These are phyloP conservation scores for Bombyx mandarina DNA, from an alignment of 1,140 invertebrate genomes.

Conservation along the genomic window DNA sequence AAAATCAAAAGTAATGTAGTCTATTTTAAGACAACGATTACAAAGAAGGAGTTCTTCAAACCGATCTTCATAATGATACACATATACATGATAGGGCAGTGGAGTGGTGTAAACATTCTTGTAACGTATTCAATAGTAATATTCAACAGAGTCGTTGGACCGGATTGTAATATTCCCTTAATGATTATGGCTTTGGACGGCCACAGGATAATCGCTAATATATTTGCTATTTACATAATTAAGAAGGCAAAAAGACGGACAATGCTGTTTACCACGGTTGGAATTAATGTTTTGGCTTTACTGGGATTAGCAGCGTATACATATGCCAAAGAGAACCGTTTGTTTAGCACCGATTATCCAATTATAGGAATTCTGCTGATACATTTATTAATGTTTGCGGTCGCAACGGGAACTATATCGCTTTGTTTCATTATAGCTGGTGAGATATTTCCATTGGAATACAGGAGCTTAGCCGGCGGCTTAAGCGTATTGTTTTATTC, in stretches of 20 bases:
- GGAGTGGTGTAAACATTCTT: constrained; percentile 19
- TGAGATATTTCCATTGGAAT: constrained; percentile 26
- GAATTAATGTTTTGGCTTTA: constrained; percentile 13
- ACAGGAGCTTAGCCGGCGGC: constrained; percentile 22
- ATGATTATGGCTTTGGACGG: constrained; percentile 20
- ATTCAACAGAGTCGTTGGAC: constrained; percentile 15
- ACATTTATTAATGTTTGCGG: constrained; percentile 20
- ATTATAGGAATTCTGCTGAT: constrained; percentile 18
- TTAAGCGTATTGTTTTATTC: constrained; percentile 25
- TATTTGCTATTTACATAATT: constrained; percentile 20
- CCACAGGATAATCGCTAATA: constrained; percentile 22
- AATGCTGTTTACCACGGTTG: constrained; percentile 16
- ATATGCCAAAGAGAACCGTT: constrained; percentile 16
- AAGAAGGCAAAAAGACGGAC: constrained; percentile 21
- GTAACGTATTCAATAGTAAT: constrained; percentile 20
- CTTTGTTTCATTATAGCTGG: constrained; percentile 22
- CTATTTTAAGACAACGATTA: constrained; percentile 13
- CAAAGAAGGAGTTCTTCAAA: constrained; percentile 24
- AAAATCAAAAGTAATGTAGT: constrained; percentile 10
- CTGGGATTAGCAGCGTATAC: constrained; percentile 14
- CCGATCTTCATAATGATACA: constrained; percentile 28
- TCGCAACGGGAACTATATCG: constrained; percentile 23
- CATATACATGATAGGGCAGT: constrained; percentile 20
- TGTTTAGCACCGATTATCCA: constrained; percentile 14
- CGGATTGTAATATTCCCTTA: constrained; percentile 11